phyloP scores from a whole-genome alignment of 2,888 invertebrate genomes.

The Tetropium fuscum region DNA sequence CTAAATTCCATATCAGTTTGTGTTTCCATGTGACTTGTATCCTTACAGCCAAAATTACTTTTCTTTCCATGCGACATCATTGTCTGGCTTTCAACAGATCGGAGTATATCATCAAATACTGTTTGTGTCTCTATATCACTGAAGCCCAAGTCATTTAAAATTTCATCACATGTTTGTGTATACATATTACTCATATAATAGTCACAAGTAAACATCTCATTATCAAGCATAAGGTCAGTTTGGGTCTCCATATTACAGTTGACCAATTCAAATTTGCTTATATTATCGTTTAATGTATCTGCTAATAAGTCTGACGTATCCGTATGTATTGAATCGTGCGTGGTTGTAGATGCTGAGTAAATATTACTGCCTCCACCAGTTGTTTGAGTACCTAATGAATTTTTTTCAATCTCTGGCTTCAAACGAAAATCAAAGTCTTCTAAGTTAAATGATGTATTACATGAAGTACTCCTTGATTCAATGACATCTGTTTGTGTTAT shows the following conservation, averaged over 20 bases:
- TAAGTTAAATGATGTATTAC: slow-evolving; percentile 59
- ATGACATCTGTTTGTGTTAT: slow-evolving; percentile 49
- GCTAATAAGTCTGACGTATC: slow-evolving; percentile 55
- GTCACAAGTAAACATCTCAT: slow-evolving; percentile 59
- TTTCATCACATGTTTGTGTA: slow-evolving; percentile 67
- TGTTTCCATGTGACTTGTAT: slow-evolving; percentile 69
- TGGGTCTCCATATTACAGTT: slow-evolving; percentile 73
- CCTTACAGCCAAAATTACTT: slow-evolving; percentile 46
- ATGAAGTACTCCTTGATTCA: slow-evolving; percentile 54
- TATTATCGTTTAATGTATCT: slow-evolving; percentile 42
- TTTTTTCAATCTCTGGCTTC: slow-evolving; percentile 45
- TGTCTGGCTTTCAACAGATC: slow-evolving; percentile 74
- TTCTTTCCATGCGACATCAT: slow-evolving; percentile 55
- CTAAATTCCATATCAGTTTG: slow-evolving; percentile 67
- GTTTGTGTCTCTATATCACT: slow-evolving; percentile 76
- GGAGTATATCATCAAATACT: slow-evolving; percentile 68
- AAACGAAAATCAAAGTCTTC: slow-evolving; percentile 51
- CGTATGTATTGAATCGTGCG: slow-evolving; percentile 54
- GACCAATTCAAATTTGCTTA: slow-evolving; percentile 58
- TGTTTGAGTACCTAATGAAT: slow-evolving; percentile 60
- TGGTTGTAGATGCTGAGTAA: slow-evolving; percentile 47
- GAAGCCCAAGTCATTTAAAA: slow-evolving; percentile 69
- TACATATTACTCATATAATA: slow-evolving; percentile 60
- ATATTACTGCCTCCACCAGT: slow-evolving; percentile 32
- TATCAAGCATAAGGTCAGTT: slow-evolving; percentile 67